Conservation (phyloP, 2,113 vertebrate species). For the Aegotheles bennettii region DNA sequence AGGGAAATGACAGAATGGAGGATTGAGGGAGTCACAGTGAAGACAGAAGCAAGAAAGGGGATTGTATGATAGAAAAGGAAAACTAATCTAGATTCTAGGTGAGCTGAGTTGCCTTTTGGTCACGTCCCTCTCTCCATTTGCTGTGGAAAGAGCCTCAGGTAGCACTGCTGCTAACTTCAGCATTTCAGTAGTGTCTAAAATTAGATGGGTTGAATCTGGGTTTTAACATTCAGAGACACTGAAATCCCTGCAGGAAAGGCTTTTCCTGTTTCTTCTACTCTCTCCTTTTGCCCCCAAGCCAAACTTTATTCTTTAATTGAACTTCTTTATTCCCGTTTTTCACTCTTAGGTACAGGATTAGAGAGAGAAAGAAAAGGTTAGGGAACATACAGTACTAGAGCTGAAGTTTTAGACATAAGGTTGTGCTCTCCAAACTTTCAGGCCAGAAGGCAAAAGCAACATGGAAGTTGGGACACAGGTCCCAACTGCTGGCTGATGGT, state of each 20-base stretch:
- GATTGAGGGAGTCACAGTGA: not conserved
- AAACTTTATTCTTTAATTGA: not conserved
- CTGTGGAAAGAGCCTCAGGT: not conserved
- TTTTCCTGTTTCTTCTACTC: not conserved
- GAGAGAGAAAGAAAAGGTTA: not conserved
- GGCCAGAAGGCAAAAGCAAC: not conserved
- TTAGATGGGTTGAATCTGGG: not conserved
- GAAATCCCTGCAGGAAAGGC: not conserved
- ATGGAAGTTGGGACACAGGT: not conserved
- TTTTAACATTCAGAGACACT: not conserved
- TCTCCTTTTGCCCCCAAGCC: not conserved
- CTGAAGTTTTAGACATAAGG: not conserved
- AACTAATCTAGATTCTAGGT: not conserved
- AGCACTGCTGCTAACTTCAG: not conserved
- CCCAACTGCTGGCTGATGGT: rapidly evolving
- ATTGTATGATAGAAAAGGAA: not conserved
- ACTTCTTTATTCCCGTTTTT: not conserved
- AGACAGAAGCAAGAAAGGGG: not conserved
- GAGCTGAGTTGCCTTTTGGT: not conserved
- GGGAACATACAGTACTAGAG: not conserved
- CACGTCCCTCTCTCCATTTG: not conserved
- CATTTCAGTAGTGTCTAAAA: not conserved
- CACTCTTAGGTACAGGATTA: not conserved
- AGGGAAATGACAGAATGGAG: not conserved
- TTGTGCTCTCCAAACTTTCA: not conserved